phyloP scores from a whole-genome alignment of 2,888 invertebrate species.

The Octodonta nipae region DNA sequence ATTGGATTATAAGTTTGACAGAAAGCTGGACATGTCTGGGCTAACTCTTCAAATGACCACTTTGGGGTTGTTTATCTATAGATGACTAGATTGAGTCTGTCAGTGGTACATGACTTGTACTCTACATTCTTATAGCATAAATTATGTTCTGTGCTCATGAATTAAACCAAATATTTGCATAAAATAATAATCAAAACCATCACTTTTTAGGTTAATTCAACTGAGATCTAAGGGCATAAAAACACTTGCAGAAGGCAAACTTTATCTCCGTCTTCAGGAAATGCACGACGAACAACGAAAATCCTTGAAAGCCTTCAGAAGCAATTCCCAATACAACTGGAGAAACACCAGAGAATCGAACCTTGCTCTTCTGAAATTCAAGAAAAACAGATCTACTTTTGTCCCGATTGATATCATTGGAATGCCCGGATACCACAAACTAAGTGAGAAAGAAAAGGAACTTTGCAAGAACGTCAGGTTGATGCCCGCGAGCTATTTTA shows the following conservation, averaged over 20 bases:
- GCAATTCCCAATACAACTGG: conserved; percentile 27
- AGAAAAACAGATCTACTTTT: conserved; percentile 32
- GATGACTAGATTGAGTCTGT: too few relatives aligned
- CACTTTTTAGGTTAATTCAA: conserved; percentile 45
- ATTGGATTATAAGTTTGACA: too few relatives aligned
- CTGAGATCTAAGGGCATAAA: conserved; percentile 59
- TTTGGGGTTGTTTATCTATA: too few relatives aligned
- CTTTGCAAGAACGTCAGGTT: conserved; percentile 65
- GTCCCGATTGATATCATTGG: conserved; percentile 55
- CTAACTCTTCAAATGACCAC: too few relatives aligned
- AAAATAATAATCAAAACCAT: too few relatives aligned
- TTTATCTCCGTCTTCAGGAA: conserved; percentile 53
- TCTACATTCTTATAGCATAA: too few relatives aligned
- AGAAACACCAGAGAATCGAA: conserved; percentile 16
- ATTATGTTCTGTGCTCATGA: too few relatives aligned
- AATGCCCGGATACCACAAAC: conserved; percentile 62
- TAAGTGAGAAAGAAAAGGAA: conserved; percentile 56
- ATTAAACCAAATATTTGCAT: too few relatives aligned
- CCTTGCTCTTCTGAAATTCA: conserved; percentile 11
- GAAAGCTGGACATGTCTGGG: too few relatives aligned
- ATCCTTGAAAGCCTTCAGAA: conserved; percentile 35
- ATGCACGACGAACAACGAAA: conserved; percentile 44
- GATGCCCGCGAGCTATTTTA: conserved; percentile 63
- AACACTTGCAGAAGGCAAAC: conserved; percentile 45
- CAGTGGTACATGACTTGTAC: too few relatives aligned